Percentiles rank a stretch among this genome's conserved stretches.
These are phyloP conservation scores for Melanotaenia boesemani DNA, from an alignment of 2,797 vertebrate genomes.

Conservation along the genomic window DNA sequence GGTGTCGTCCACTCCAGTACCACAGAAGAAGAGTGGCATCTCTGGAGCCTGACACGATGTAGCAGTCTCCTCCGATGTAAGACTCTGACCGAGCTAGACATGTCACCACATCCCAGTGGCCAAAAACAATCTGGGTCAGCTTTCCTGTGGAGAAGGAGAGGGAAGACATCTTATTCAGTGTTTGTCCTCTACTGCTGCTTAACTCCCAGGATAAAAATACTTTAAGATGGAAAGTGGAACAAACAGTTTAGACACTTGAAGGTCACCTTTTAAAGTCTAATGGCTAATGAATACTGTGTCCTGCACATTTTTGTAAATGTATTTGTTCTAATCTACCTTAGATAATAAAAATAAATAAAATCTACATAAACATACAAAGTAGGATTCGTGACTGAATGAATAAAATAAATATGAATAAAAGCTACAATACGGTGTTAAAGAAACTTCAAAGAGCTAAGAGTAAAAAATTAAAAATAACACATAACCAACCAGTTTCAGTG, in stretches of 20 bases:
- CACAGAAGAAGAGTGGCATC: conserved; percentile 96
- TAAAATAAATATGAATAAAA: neutral
- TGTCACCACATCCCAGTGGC: conserved; percentile 98
- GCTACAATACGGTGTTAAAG: neutral
- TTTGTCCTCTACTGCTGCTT: neutral
- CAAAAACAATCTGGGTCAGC: conserved; percentile 97
- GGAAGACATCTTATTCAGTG: neutral
- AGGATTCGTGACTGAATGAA: conserved; percentile 1
- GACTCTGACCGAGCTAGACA: conserved; percentile 96
- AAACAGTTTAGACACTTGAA: neutral
- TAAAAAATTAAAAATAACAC: neutral
- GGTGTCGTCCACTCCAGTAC: conserved; percentile 98
- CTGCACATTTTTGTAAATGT: neutral
- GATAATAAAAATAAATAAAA: neutral
- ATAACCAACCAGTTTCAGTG: conserved; percentile 92
- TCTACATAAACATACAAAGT: conserved; percentile 8
- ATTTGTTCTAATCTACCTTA: neutral
- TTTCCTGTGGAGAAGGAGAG: conserved; percentile 85
- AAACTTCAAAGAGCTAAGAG: neutral
- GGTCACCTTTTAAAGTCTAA: neutral
- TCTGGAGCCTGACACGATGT: conserved; percentile 96
- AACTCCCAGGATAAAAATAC: conserved; percentile 2
- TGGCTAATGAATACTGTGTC: neutral
- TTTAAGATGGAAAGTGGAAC: neutral
- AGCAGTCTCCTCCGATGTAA: conserved; percentile 98